Conservation (phyloP, 1,140 invertebrate species). For the Aleiodes sp. region DNA sequence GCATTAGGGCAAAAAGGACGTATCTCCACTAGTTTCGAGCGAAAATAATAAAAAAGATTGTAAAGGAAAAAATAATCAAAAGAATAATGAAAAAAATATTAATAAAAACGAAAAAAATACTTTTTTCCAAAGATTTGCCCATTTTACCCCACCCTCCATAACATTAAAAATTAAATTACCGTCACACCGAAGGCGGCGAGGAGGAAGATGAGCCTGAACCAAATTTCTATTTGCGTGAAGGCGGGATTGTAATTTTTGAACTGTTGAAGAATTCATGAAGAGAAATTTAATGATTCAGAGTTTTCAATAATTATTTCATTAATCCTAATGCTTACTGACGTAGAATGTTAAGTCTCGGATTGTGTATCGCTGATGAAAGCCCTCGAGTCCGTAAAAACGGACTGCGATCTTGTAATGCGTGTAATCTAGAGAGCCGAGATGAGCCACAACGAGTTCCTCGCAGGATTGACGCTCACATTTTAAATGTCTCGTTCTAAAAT, state of each 20-base stretch:
- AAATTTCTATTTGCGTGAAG: conserved; percentile 96
- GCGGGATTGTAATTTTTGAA: conserved; percentile 95
- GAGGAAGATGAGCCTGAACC: conserved; percentile 94
- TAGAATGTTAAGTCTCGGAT: conserved; percentile 89
- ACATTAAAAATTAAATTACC: conserved; percentile 75
- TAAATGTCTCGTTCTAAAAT: conserved; percentile 78
- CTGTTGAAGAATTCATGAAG: conserved; percentile 70
- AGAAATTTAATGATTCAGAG: neutral
- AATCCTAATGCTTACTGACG: conserved; percentile 74
- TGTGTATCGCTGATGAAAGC: conserved; percentile 83
- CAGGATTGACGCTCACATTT: conserved; percentile 84
- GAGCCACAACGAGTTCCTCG: conserved; percentile 87
- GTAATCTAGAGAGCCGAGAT: conserved; percentile 90
- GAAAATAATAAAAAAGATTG: neutral
- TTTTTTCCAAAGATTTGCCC: too few relatives aligned
- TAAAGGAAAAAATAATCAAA: too few relatives aligned
- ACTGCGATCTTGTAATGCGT: conserved; percentile 88
- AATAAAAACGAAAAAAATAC: too few relatives aligned
- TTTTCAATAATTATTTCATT: neutral
- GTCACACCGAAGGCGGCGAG: conserved; percentile 86
- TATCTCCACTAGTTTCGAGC: too few relatives aligned
- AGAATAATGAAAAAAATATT: conserved; percentile 20
- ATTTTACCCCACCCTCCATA: too few relatives aligned
- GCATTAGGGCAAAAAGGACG: too few relatives aligned
- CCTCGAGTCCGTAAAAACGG: conserved; percentile 83